Base-by-base conservation (phyloP, 2,113 vertebrate genomes). In the Podarcis cretensis region DNA sequence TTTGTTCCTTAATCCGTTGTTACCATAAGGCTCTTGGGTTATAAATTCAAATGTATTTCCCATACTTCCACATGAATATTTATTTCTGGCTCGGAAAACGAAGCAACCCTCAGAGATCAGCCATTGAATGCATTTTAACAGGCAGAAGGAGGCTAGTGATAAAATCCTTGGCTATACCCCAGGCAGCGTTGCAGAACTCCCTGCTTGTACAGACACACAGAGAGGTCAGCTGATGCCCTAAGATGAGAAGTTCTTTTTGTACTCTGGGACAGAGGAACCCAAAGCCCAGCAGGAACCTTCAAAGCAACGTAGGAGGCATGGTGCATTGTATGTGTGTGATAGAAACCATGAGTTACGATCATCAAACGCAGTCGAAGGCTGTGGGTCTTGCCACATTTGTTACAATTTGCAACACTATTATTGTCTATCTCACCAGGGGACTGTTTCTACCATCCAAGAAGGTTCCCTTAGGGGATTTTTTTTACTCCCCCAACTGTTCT, bases 221-320 rank as follows among this genome's bases (percentile, higher is more conserved):
- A 23, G 66, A 59, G 27, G n/a, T 73, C 83, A 84, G 30, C 12
- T 21, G 25, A 9, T 35, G 16, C 21, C 37, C 30, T 43, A 43
- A 71, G 18, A 40, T 27, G 63, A 32, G 18, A 32, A n/a, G 63
- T 68, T 73, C 37, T 84, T 79, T 76, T 30, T 83, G 40, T 84
- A 81, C 13, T 63, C 43, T 66, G 1, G 30, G 77, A 37, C 32
- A 2, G 71, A 87, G 27, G 79, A 93, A 87, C 63, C 16, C 27
- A 73, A 74, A 69, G 7, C 85, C 81, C 81, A 83, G 80, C 77
- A 54, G 48, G 48, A 54, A 13, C 30, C n/a, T 86, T 83, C 88
- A 84, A 92, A 85, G 54, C 68, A 21, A 85, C 3, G 68, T 40
- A 48, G 69, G 65, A 80, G 59, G 27, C 35, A 78, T 40, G 74